Base-by-base conservation (phyloP, 2,888 invertebrate species). In the Folsomia candida region DNA sequence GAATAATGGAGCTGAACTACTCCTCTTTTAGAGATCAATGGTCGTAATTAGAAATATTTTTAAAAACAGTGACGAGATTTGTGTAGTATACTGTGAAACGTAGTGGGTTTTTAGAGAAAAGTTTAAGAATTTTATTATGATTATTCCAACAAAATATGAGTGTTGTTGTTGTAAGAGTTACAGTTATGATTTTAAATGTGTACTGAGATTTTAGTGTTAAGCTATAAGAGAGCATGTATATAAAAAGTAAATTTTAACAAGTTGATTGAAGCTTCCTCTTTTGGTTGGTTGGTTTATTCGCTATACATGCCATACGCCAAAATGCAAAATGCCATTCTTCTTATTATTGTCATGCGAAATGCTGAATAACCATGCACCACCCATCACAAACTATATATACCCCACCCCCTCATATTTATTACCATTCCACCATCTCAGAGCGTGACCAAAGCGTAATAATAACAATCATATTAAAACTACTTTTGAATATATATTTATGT, bases 251-350 rank as follows among this genome's bases (percentile, higher is more conserved):
- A 54, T 20, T 37, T 54, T 54, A 54, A 20, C 22, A 6, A 54
- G 20, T 54, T 54, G 18, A 54, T 20, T 20, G 22, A 54, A 20
- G 54, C 54, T 54, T 54, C 22, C 54, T 54, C 54, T 54, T 54
- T 54, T 54, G 54, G 54, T 54, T 54, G 54, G 54, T 54, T 54
- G 54, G 54, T 54, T 54, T 54, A 54, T 54, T 54, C 54, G 6
- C 14, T 4, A 6, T 54, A 54, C 54, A 54, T 14, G 54, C 54
- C 18, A 54, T 20, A 37, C 37, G 37, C 37, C 37, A 37, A 9
- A 14, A 37, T 37, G 37, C 37, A 37, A 37, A n/a, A 4, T 37
- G 37, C 37, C 37, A 37, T 37, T n/a, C n/a, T n/a, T n/a, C n/a
- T n/a, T 37, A 37, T 37, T 37, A 37, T 37, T 37, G 37, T 37